Percentiles rank a stretch among this genome's conserved stretches.
Evolutionary conservation across 2,888 invertebrate genomes (phyloP).

Genomic region (Phyllotreta striolata): DNA sequence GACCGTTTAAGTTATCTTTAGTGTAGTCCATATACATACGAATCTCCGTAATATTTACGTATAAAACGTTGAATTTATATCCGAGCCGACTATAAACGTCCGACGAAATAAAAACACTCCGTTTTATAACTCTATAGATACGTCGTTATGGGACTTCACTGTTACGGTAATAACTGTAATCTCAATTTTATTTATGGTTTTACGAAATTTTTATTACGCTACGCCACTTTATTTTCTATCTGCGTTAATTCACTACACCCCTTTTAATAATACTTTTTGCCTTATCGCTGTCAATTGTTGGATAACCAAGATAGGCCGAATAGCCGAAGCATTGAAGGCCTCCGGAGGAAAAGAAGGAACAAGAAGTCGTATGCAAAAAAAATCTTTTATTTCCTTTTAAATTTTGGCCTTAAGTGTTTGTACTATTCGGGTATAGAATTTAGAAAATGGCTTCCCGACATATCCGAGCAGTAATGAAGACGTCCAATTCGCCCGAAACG

Average conservation of each 20-base stretch:
- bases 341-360: no score
- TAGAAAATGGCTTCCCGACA: no score
- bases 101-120: conserved; percentile 34
- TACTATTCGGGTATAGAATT: no score
- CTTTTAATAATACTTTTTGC: no score
- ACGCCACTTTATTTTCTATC: no score
- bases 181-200: conserved; percentile 29
- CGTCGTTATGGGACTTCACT: conserved; percentile 31
- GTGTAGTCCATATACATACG: conserved; percentile 32
- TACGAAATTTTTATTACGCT: conserved; percentile 17
- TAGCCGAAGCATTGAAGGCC: no score
- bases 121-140: conserved; percentile 38
- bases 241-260: no score
- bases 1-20: conserved; percentile 32
- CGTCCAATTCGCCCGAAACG: conserved; percentile 27
- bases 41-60: conserved; percentile 28
- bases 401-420: no score
- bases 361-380: no score
- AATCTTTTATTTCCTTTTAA: no score
- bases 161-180: conserved; percentile 34
- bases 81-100: conserved; percentile 38
- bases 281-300: no score
- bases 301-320: no score
- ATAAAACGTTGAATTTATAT: conserved; percentile 37
- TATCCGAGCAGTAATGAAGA: conserved; percentile 17